A percentile compares a stretch with the other conserved stretches of the same genome.
Conservation (phyloP, 2,888 invertebrate genomes). For the Drosophila fulvimacula region DNA sequence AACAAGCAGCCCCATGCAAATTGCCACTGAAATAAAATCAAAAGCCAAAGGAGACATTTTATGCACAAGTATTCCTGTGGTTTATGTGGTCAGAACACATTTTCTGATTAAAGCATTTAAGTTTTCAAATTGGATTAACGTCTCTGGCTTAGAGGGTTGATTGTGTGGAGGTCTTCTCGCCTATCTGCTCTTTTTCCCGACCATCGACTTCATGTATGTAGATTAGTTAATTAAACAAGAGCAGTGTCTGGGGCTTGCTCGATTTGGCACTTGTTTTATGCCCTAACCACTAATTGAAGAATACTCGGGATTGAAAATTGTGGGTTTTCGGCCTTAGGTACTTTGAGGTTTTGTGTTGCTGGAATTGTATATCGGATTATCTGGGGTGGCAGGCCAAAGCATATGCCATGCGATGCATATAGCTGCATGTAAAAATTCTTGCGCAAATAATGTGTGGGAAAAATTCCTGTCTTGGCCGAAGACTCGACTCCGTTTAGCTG, state of each 20-base stretch:
- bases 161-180: background rate
- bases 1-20: conserved; percentile 21
- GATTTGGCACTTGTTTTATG: conserved; percentile 6
- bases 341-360: conserved; percentile 36
- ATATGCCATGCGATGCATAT: background rate
- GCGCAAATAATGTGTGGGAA: conserved; percentile 16
- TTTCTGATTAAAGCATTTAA: conserved; percentile 55
- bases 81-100: conserved; percentile 58
- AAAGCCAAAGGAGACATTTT: conserved; percentile 26
- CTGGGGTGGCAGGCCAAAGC: background rate
- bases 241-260: conserved; percentile 19
- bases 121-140: conserved; percentile 65
- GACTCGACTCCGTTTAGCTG: background rate
- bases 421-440: conserved; percentile 1
- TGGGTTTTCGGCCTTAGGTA: conserved; percentile 15
- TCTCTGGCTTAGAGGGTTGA: conserved; percentile 6
- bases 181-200: background rate
- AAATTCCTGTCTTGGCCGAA: background rate
- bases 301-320: conserved; percentile 50
- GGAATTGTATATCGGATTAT: conserved; percentile 16
- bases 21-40: conserved; percentile 38
- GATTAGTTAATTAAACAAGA: conserved; percentile 68
- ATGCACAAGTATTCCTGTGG: conserved; percentile 42
- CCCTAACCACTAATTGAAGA: conserved; percentile 53
- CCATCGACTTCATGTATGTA: conserved; percentile 3